Conservation (phyloP, 2,888 invertebrate genomes). For the Oxytorus armatus region DNA sequence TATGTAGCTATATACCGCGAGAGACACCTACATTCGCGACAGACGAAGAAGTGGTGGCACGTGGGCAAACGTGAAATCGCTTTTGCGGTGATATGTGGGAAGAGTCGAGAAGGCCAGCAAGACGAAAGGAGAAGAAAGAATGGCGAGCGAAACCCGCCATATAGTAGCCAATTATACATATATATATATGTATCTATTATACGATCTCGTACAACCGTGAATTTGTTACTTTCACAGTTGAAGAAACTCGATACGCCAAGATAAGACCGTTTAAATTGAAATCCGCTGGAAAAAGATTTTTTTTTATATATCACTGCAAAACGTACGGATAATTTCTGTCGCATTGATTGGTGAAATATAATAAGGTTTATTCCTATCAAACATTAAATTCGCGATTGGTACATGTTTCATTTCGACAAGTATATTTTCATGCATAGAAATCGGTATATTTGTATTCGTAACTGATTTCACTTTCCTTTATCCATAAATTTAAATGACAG, state of each 20-base stretch:
- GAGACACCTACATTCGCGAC: slow-evolving; percentile 61
- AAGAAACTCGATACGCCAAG: slow-evolving; percentile 45
- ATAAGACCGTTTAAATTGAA: slow-evolving; percentile 1
- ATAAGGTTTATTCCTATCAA: not conserved
- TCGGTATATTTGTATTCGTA: not conserved
- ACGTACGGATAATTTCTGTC: not conserved
- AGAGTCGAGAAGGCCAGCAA: slow-evolving; percentile 64
- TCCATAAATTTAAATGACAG: too few relatives aligned
- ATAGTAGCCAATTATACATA: not conserved
- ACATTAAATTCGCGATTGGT: not conserved
- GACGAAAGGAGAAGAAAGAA: slow-evolving; percentile 51
- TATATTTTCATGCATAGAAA: not conserved
- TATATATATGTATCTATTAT: not conserved
- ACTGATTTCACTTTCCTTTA: not conserved
- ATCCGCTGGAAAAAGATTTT: not conserved
- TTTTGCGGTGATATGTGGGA: slow-evolving; percentile 65
- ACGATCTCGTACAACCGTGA: slow-evolving; percentile 16
- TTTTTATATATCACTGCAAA: not conserved
- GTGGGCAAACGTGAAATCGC: slow-evolving; percentile 78
- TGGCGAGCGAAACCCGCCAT: slow-evolving; percentile 51
- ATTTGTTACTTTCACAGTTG: slow-evolving; percentile 48
- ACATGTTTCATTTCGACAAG: not conserved
- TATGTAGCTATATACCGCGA: not conserved
- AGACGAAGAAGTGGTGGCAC: slow-evolving; percentile 67
- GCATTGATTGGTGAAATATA: not conserved